A percentile compares a stretch with the other conserved stretches of the same genome.
phyloP scores from a whole-genome alignment of 1,140 invertebrate species.

The Cotesia vestalis region DNA sequence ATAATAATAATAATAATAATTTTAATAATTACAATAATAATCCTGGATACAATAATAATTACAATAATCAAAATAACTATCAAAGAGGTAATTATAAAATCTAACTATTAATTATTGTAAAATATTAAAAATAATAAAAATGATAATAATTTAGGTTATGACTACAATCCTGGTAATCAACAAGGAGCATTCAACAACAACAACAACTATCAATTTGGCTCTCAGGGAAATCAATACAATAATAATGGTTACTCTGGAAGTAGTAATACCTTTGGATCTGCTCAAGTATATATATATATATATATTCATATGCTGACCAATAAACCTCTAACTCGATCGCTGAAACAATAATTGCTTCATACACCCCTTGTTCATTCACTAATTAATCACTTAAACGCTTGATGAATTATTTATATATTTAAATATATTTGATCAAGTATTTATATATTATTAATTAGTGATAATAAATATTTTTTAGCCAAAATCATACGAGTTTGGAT shows the following conservation, averaged over 20 bases:
- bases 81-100: conserved; percentile 20
- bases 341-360: conserved; percentile 32
- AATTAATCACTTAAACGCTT: conserved; percentile 32
- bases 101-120: conserved; percentile 35
- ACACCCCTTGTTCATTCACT: background rate
- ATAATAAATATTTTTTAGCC: conserved; percentile 67
- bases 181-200: conserved; percentile 52
- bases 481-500: conserved; percentile 82
- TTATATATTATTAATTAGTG: too few relatives aligned
- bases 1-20: conserved; percentile 27
- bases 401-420: conserved; percentile 32
- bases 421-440: too few relatives aligned
- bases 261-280: conserved; percentile 46
- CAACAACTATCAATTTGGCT: conserved; percentile 64
- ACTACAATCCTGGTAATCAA: conserved; percentile 46
- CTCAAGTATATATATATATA: conserved; percentile 39
- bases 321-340: background rate
- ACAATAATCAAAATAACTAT: conserved; percentile 25
- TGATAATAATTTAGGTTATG: conserved; percentile 41
- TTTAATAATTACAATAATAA: conserved; percentile 43
- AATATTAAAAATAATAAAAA: too few relatives aligned
- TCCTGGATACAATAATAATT: conserved; percentile 11
- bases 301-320: background rate
- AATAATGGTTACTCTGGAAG: conserved; percentile 50
- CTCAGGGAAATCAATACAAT: conserved; percentile 65